Percentiles rank a stretch among this genome's conserved stretches.
Conservation (phyloP, 1,140 invertebrate genomes). For the Drosophila cardini region DNA sequence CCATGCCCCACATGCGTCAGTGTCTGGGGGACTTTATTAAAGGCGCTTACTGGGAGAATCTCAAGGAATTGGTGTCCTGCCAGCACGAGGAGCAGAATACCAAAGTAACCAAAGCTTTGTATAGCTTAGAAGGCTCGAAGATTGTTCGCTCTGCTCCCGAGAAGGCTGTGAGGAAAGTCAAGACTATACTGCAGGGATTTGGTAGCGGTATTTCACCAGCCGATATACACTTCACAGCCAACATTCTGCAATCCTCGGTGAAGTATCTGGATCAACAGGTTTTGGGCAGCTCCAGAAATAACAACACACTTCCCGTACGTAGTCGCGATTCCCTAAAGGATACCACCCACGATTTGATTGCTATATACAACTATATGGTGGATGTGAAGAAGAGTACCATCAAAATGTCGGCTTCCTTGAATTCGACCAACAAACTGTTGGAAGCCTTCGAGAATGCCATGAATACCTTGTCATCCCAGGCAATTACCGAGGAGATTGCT, state of each 20-base stretch:
- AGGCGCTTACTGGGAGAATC: conserved; percentile 65
- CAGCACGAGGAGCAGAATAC: not conserved
- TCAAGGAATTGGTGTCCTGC: conserved; percentile 23
- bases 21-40: conserved; percentile 73
- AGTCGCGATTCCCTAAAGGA: conserved; percentile 25
- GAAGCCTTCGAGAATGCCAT: conserved; percentile 85
- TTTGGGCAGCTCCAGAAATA: not conserved
- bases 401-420: conserved; percentile 85
- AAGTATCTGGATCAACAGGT: conserved; percentile 14
- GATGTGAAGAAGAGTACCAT: conserved; percentile 84
- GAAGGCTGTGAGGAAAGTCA: conserved; percentile 41
- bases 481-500: not conserved
- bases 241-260: conserved; percentile 70
- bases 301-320: not conserved
- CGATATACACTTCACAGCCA: conserved; percentile 86
- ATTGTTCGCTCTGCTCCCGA: conserved; percentile 31
- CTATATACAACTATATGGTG: conserved; percentile 85
- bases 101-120: conserved; percentile 52
- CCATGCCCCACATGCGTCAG: conserved; percentile 54
- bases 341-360: conserved; percentile 84
- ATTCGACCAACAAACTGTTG: conserved; percentile 86
- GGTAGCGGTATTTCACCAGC: conserved; percentile 84
- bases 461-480: conserved; percentile 52
- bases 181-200: conserved; percentile 52
- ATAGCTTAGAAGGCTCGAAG: conserved; percentile 42